Evolutionary conservation across 1,140 invertebrate species (phyloP), one percentile per base, ranked within the genome.

Genomic region (Lineus longissimus): DNA sequence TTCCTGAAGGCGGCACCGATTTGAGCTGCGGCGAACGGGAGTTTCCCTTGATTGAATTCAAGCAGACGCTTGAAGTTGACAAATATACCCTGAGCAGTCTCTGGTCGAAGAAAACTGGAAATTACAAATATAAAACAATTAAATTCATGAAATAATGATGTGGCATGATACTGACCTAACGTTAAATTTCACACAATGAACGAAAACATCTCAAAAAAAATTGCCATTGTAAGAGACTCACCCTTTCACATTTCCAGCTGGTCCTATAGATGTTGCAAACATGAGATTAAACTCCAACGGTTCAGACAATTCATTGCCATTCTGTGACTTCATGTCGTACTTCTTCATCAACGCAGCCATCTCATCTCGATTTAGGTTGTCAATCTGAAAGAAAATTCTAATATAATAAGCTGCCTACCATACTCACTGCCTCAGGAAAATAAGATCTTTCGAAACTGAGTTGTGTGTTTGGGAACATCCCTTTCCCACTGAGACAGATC

Each of bases 21-120:
- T 84, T 98, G 96, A 11, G 97, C 96, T 63, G 93, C 95, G 66
- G 96, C 96, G 85, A 99, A 99, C 51, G 97, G 97, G 13, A 99
- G 80, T 72, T 88, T 88, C 0, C 95, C 95, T 81, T 97, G 93
- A 82, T 99, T 99, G 77, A 99, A 99, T 80, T 97, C 95, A 40
- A 99, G 78, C 2, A 99, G 83, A 23, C 96, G 84, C 81, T 97
- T 97, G 76, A 99, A 99, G 81, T 99, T 99, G 0, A 99, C 96
- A 84, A 99, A 99, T 62, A 99, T 99, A 27, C 97, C 97, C 82
- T 99, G 97, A 2, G 97, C 97, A 25, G 97, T 99, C 85, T 99
- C 97, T 29, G 97, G 97, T 69, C 97, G 87, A 0, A 99, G 83
- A 76, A 90, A 98, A 36, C 87, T 88, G 68, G 25, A 74, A 73